Percentiles rank a stretch among this genome's conserved stretches.
These are phyloP conservation scores for Teinopalpus imperialis DNA, from an alignment of 2,888 invertebrate genomes.

Conservation along the genomic window DNA sequence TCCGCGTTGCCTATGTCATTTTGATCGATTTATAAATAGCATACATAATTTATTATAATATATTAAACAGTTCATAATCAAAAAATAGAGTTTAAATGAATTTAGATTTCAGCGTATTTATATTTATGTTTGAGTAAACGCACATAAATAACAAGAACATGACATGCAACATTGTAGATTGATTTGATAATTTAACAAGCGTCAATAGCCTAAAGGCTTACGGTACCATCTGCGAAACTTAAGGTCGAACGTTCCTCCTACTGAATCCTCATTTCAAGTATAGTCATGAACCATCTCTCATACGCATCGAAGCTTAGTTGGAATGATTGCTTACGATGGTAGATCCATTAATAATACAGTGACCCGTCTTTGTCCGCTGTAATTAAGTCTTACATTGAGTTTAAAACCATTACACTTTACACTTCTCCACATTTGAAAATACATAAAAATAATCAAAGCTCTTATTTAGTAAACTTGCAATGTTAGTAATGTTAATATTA, in stretches of 20 bases:
- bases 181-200: neutral
- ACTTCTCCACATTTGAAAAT: conserved; percentile 42
- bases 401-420: conserved; percentile 34
- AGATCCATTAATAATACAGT: conserved; percentile 37
- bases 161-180: neutral
- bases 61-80: too few relatives aligned
- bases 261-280: too few relatives aligned
- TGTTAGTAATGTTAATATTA: too few relatives aligned
- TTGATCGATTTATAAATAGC: conserved; percentile 2
- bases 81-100: too few relatives aligned
- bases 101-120: too few relatives aligned
- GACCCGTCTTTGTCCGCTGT: conserved; percentile 16
- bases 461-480: conserved; percentile 55
- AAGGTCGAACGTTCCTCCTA: neutral
- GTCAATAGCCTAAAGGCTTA: too few relatives aligned
- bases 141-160: neutral
- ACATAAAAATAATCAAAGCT: conserved; percentile 67
- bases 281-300: too few relatives aligned
- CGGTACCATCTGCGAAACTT: too few relatives aligned
- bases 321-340: conserved; percentile 65
- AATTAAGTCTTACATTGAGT: conserved; percentile 8
- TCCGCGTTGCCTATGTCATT: conserved; percentile 86
- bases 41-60: too few relatives aligned
- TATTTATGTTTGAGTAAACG: too few relatives aligned
- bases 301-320: too few relatives aligned